These are phyloP conservation scores for Urocitellus parryii DNA, from an alignment of 2,113 vertebrate species.

Conservation along the genomic window DNA sequence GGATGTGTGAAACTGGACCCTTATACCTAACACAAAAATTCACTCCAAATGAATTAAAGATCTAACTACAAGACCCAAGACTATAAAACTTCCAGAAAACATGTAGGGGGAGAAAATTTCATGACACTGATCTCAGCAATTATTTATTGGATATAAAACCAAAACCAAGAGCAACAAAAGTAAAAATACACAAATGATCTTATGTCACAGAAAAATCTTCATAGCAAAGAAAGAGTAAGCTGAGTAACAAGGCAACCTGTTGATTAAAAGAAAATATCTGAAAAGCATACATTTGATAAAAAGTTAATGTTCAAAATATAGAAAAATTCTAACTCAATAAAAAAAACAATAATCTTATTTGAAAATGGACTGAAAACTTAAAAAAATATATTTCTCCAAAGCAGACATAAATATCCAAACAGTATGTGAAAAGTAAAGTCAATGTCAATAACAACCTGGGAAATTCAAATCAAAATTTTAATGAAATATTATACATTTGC, in stretches of 20 bases:
- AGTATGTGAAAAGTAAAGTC: background rate
- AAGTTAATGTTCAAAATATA: background rate
- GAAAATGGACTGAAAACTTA: background rate
- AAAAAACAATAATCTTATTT: background rate
- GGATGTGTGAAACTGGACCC: background rate
- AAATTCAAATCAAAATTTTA: background rate
- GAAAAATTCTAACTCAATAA: background rate
- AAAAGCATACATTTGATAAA: background rate
- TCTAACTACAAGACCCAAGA: background rate
- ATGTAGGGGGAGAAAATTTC: background rate
- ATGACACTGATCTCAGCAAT: background rate
- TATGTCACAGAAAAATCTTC: background rate
- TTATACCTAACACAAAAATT: background rate
- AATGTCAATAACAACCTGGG: too few species aligned
- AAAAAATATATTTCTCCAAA: background rate
- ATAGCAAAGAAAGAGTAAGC: background rate
- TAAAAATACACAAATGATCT: background rate
- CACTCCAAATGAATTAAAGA: background rate
- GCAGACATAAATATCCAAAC: background rate
- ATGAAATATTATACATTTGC: background rate
- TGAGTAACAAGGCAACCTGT: background rate
- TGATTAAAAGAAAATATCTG: background rate
- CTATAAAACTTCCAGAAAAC: background rate
- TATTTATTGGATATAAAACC: background rate
- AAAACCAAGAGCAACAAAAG: background rate